Base-by-base conservation (phyloP, 2,113 vertebrate genomes). In the Verasper variegatus region DNA sequence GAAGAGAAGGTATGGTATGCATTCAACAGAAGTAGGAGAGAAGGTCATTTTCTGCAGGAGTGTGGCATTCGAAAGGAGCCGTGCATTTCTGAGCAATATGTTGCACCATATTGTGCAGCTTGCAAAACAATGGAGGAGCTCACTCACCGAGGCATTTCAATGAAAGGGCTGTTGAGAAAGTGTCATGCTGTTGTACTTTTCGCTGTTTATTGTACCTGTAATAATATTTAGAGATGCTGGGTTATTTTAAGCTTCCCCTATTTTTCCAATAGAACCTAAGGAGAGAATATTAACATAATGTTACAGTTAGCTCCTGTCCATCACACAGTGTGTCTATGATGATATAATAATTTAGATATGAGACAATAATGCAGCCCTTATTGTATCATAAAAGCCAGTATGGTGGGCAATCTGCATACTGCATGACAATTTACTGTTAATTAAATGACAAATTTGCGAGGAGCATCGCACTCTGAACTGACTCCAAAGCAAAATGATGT, bases 41-140 rank as follows among this genome's bases (percentile, higher is more conserved):
- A 72, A 81, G 86, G 83, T 81, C 80, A 84, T 83, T 86, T 80
- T 70, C 66, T 67, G 57, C 24, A 65, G 37, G 31, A 68, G 69
- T 17, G 54, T 76, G 72, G 66, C 59, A 65, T 68, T 74, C 11
- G 0, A 76, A 63, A 59, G 51, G 37, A 74, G 71, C 27, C 14
- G 45, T 27, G 58, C 27, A 65, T 66, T 76, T 72, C 49, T 35
- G 56, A 74, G 51, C 71, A 70, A 77, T 63, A 78, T 67, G 78
- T 80, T 75, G 74, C 72, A 63, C 52, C 61, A 78, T 78, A 76
- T 83, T 82, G 61, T 82, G 74, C 31, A 61, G 45, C 45, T 67
- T 76, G 40, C 45, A 66, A 78, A 84, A 87, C 65, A 84, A 83
- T 42, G 6, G 11, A 71, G 35, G 37, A 26, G 27, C 68, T 65